Base-by-base conservation (phyloP, 2,797 vertebrate species). In the Onychomys arenicola region DNA sequence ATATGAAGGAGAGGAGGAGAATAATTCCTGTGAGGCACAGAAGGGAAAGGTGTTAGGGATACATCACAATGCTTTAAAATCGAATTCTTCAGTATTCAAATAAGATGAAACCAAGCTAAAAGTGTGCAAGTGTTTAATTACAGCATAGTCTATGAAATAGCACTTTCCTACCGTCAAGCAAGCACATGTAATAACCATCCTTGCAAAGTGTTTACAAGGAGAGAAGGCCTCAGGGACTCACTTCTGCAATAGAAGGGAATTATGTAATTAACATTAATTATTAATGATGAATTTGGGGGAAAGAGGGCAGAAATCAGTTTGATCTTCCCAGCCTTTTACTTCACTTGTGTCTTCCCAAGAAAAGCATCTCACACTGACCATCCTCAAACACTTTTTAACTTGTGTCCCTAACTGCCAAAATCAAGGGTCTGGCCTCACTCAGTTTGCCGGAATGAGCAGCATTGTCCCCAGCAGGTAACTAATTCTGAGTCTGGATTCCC, bases 151-250 rank as follows among this genome's bases (percentile, higher is more conserved):
- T 84, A 34, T 93, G 67, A 93, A 82, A 46, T 29, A 71, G 52
- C 46, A 27, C 46, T 88, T 94, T 94, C 52, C 84, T 57, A 52
- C 96, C 95, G 96, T 93, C 5, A 59, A 82, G 75, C 93, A 94
- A 91, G 21, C n/a, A 32, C 61, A 17, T 81, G 23, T 29, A 91
- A 55, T 93, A 93, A 83, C 78, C 84, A 27, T 23, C 78, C 40
- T 92, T 75, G 21, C 61, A 29, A 25, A 43, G 61, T 17, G 5
- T 84, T 88, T 73, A 23, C 37, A 19, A 34, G 82, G 23, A 63
- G 13, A 89, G n/a, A 55, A 14, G 37, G 16, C 67, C 37, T 0
- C 1, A 3, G 89, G 91, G 69, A 86, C 95, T 61, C 32, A 69
- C 93, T 82, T 63, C 85, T 75, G 65, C 90, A 94, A 67, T 59